Percentiles rank a stretch among this genome's conserved stretches.
These are phyloP conservation scores for Ichneumoninae sp. DNA, from an alignment of 2,888 invertebrate species.

Conservation along the genomic window DNA sequence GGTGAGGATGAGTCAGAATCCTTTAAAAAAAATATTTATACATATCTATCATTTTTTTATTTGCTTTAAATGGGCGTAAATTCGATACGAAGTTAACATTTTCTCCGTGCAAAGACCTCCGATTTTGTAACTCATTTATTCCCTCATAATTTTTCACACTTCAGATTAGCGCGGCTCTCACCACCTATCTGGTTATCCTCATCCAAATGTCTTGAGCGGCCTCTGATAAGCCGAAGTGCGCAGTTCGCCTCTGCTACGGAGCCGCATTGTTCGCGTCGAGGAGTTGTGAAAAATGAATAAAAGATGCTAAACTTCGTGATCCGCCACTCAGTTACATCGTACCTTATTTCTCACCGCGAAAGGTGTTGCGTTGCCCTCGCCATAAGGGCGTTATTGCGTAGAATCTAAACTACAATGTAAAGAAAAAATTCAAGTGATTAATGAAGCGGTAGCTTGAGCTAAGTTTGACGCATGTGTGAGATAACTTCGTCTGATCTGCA, in stretches of 20 bases:
- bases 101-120: not conserved
- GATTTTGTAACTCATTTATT: not conserved
- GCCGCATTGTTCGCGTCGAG: not conserved
- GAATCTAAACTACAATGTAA: not conserved
- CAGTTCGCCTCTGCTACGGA: not conserved
- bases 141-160: slow-evolving; percentile 50
- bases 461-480: no score
- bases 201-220: slow-evolving; percentile 75
- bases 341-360: not conserved
- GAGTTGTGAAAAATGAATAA: slow-evolving; percentile 32
- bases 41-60: no score
- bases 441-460: not conserved
- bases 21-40: slow-evolving; percentile 39
- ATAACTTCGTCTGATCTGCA: not conserved
- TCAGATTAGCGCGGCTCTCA: slow-evolving; percentile 76
- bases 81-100: no score
- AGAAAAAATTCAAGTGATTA: not conserved
- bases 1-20: slow-evolving; percentile 71
- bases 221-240: not conserved
- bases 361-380: not conserved
- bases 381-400: not conserved
- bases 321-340: not conserved
- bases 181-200: slow-evolving; percentile 81
- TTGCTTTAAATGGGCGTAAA: no score
- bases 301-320: slow-evolving; percentile 4